Percentiles rank a stretch among this genome's conserved stretches.
phyloP scores from a whole-genome alignment of 2,113 vertebrate genomes.

The Xenopus borealis region DNA sequence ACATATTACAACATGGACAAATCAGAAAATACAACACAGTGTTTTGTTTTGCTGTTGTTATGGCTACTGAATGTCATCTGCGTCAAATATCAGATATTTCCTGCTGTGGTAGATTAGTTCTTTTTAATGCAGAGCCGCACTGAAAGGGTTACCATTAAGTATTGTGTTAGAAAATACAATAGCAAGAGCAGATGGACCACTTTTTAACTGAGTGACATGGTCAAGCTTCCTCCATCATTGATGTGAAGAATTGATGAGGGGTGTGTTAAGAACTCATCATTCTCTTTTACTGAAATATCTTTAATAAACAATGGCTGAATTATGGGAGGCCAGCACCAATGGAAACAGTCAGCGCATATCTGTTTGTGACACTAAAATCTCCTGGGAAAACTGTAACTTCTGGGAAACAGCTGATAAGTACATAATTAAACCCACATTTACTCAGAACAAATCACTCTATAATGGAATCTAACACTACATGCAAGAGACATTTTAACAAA shows the following conservation, averaged over 20 bases:
- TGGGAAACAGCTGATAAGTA: conserved; percentile 38
- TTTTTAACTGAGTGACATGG: conserved; percentile 37
- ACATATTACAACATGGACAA: background rate
- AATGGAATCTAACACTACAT: background rate
- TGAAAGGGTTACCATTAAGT: conserved; percentile 16
- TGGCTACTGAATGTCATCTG: background rate
- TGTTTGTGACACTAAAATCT: conserved; percentile 33
- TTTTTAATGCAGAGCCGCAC: background rate
- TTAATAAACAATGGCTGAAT: conserved; percentile 42
- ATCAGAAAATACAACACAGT: background rate
- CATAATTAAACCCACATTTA: conserved; percentile 32
- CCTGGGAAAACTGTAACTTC: conserved; percentile 32
- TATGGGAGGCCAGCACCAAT: conserved; percentile 22
- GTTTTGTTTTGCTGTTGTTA: background rate
- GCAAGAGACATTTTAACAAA: background rate
- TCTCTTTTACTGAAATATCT: conserved; percentile 44
- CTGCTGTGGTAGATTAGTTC: background rate
- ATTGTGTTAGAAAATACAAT: conserved; percentile 26
- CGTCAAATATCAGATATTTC: background rate
- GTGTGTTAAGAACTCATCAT: conserved; percentile 42
- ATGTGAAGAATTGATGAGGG: conserved; percentile 42
- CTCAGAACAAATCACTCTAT: conserved; percentile 8
- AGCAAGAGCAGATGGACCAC: conserved; percentile 33
- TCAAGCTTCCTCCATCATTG: conserved; percentile 22
- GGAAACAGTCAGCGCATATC: conserved; percentile 38